A percentile compares a stretch with the other conserved stretches of the same genome.
These are phyloP conservation scores for Agrochola lota DNA, from an alignment of 2,888 invertebrate genomes.

Conservation along the genomic window DNA sequence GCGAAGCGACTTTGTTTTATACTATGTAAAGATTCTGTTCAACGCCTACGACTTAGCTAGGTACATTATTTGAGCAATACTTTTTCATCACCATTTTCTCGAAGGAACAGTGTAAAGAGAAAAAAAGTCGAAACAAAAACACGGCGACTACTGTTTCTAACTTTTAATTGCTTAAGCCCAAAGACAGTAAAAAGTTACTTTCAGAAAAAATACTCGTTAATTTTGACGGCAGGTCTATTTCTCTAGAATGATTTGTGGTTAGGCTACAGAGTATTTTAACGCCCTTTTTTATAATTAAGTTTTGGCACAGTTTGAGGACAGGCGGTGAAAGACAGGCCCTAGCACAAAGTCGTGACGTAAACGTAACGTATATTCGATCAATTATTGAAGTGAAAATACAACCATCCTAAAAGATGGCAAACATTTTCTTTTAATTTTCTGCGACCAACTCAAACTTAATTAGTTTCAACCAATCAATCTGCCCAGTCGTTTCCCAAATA, in stretches of 20 bases:
- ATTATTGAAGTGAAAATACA: not conserved
- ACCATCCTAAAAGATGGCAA: not conserved
- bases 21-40: too few relatives aligned
- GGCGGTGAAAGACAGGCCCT: not conserved
- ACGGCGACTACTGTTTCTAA: constrained; percentile 45
- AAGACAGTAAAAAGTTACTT: constrained; percentile 47
- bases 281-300: constrained; percentile 35
- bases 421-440: not conserved
- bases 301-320: not conserved
- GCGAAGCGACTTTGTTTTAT: too few relatives aligned
- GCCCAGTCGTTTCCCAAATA: too few relatives aligned
- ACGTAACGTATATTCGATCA: not conserved
- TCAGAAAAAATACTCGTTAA: constrained; percentile 30
- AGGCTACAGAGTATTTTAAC: constrained; percentile 30
- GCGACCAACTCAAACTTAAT: not conserved
- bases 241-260: constrained; percentile 39
- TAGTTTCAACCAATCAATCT: not conserved
- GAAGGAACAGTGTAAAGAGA: not conserved
- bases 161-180: constrained; percentile 65
- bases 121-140: constrained; percentile 49
- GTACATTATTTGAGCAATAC: constrained; percentile 6
- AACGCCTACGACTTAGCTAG: not conserved
- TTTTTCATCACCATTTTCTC: constrained; percentile 10
- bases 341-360: not conserved
- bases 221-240: constrained; percentile 28